A percentile compares a stretch with the other conserved stretches of the same genome.
These are phyloP conservation scores for Cottus gobio DNA, from an alignment of 2,113 vertebrate species.

Conservation along the genomic window DNA sequence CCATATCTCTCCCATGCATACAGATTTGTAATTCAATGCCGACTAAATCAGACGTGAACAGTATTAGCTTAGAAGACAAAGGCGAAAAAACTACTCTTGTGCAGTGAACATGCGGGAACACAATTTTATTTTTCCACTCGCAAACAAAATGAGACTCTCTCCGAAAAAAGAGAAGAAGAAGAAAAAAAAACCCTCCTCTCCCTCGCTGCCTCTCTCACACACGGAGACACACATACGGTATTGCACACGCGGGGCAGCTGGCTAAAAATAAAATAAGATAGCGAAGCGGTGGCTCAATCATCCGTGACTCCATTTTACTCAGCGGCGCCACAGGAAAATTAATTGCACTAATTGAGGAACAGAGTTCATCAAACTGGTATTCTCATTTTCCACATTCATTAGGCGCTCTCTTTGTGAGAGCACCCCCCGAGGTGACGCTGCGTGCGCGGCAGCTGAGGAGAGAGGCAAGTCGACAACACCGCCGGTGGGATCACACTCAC, in stretches of 20 bases:
- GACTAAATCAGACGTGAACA: conserved; percentile 56
- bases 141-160: conserved; percentile 55
- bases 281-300: conserved; percentile 78
- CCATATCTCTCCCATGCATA: conserved; percentile 14
- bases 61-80: conserved; percentile 57
- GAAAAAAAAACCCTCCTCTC: not conserved
- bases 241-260: conserved; percentile 28
- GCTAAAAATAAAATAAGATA: conserved; percentile 74
- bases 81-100: conserved; percentile 35
- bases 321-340: conserved; percentile 91
- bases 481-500: conserved; percentile 32
- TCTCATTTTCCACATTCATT: conserved; percentile 90
- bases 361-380: conserved; percentile 92
- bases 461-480: conserved; percentile 22
- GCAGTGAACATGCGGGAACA: conserved; percentile 46
- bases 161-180: not conserved
- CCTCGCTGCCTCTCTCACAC: not conserved
- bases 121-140: conserved; percentile 44
- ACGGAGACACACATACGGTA: not conserved
- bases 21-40: conserved; percentile 54
- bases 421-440: conserved; percentile 70
- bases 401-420: conserved; percentile 79
- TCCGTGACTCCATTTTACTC: conserved; percentile 85
- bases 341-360: conserved; percentile 93
- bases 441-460: conserved; percentile 30